phyloP scores from a whole-genome alignment of 1,140 invertebrate species.

The Euwallacea similis region DNA sequence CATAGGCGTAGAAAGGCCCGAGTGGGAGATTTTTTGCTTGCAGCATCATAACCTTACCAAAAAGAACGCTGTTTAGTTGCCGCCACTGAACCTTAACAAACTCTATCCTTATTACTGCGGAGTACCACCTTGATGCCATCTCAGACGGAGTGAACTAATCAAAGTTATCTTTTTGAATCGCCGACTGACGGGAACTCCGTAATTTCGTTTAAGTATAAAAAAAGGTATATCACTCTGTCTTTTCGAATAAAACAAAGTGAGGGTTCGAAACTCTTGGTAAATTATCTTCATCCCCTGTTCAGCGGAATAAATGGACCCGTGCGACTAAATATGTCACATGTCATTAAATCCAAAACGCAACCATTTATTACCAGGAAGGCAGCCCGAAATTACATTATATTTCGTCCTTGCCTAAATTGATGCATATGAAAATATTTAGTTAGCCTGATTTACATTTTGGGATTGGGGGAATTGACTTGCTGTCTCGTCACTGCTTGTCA shows the following conservation, averaged over 20 bases:
- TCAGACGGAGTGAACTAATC: constrained; percentile 35
- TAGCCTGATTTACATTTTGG: constrained; percentile 47
- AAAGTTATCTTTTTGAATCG: constrained; percentile 32
- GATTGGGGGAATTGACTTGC: constrained; percentile 28
- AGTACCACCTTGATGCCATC: constrained; percentile 32
- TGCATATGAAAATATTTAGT: constrained; percentile 49
- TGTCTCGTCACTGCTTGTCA: constrained; percentile 39
- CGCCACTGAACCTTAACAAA: constrained; percentile 32
- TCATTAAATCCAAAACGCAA: constrained; percentile 42
- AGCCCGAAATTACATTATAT: constrained; percentile 41
- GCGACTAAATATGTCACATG: constrained; percentile 42
- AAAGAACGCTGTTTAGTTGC: neutral
- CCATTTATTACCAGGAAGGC: constrained; percentile 41
- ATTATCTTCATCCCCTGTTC: constrained; percentile 8
- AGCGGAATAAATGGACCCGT: constrained; percentile 33
- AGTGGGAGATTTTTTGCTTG: neutral
- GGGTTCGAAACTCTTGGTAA: constrained; percentile 11
- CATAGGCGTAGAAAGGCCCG: constrained; percentile 9
- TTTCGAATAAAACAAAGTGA: constrained; percentile 10
- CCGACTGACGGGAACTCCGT: constrained; percentile 29
- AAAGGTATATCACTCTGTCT: constrained; percentile 8
- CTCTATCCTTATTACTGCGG: constrained; percentile 28
- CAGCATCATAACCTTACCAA: too few species aligned
- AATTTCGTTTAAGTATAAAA: constrained; percentile 16
- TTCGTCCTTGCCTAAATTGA: constrained; percentile 42